Percentiles rank a stretch among this genome's conserved stretches.
Evolutionary conservation across 2,113 vertebrate genomes (phyloP).

Genomic region (Heptranchias perlo): DNA sequence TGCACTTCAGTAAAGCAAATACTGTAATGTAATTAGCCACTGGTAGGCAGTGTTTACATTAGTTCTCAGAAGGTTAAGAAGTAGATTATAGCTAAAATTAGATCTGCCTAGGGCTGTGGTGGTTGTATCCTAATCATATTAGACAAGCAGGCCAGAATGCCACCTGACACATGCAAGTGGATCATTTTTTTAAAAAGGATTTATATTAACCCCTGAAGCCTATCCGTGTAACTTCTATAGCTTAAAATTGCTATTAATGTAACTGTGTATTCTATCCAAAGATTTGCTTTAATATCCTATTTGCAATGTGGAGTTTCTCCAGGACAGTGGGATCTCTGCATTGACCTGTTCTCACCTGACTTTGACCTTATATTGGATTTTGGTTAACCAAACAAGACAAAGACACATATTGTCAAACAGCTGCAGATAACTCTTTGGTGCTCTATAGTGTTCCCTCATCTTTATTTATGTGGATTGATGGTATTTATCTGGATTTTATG

Average conservation of each 20-base stretch:
- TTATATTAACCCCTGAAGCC: constrained; percentile 2
- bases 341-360: background rate
- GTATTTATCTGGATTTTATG: background rate
- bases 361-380: background rate
- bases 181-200: background rate
- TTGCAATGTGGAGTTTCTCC: background rate
- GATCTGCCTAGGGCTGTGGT: constrained; percentile 64
- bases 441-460: background rate
- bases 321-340: background rate
- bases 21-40: constrained; percentile 61
- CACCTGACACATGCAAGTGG: constrained; percentile 65
- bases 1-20: constrained; percentile 54
- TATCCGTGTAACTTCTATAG: background rate
- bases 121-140: constrained; percentile 68
- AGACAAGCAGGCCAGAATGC: constrained; percentile 70
- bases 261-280: background rate
- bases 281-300: background rate
- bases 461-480: background rate
- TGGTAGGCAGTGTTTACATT: constrained; percentile 65
- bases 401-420: background rate
- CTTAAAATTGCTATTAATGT: background rate
- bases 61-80: constrained; percentile 76
- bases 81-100: constrained; percentile 74
- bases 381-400: background rate
- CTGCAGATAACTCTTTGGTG: background rate